These are phyloP conservation scores for Lontra canadensis DNA, from an alignment of 2,113 vertebrate genomes.

Conservation along the genomic window DNA sequence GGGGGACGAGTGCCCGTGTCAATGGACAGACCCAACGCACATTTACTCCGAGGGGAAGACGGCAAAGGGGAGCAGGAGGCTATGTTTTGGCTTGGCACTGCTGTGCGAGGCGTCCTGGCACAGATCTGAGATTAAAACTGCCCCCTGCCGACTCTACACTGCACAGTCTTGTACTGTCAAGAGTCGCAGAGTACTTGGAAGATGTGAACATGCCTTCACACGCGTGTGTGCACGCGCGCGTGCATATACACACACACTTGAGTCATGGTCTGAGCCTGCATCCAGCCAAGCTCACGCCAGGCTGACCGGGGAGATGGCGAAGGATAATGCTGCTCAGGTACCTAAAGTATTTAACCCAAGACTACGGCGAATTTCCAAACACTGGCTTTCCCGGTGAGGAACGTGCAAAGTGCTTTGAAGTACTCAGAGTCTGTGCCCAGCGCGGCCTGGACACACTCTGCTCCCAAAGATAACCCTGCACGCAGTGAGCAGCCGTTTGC, in stretches of 20 bases:
- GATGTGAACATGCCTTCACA: rapidly evolving
- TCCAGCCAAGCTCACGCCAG: background rate
- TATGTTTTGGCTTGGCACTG: rapidly evolving
- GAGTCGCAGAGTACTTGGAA: background rate
- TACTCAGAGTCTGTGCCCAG: rapidly evolving
- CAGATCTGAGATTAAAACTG: background rate
- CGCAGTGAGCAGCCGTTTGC: rapidly evolving
- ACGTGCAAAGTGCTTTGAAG: rapidly evolving
- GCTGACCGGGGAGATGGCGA: background rate
- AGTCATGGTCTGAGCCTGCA: background rate
- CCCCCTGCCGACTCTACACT: rapidly evolving
- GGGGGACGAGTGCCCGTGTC: slow-evolving; percentile 63
- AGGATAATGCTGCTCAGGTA: background rate
- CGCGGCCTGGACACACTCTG: rapidly evolving
- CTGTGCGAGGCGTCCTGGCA: background rate
- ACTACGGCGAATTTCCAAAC: background rate
- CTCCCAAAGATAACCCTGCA: rapidly evolving
- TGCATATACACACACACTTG: rapidly evolving
- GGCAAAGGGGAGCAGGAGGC: background rate
- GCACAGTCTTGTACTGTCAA: background rate
- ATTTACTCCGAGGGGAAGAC: slow-evolving; percentile 47
- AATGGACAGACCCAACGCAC: background rate
- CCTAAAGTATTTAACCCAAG: background rate
- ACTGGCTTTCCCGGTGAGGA: rapidly evolving
- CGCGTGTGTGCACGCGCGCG: rapidly evolving